Percentiles rank a stretch among this genome's conserved stretches.
Conservation (phyloP, 1,140 invertebrate genomes). For the Sweltsa coloradensis region DNA sequence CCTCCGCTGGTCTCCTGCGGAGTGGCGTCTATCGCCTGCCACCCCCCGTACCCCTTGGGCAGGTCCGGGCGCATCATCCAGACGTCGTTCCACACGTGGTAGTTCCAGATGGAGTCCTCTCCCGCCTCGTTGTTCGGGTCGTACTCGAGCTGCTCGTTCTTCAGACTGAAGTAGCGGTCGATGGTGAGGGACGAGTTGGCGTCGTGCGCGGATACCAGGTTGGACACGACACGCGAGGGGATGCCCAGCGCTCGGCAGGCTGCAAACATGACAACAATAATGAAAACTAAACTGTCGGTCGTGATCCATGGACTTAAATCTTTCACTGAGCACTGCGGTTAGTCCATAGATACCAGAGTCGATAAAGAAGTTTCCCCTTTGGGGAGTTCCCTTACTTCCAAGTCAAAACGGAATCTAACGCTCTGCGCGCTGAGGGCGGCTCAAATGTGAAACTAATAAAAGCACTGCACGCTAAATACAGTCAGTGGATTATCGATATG, state of each 20-base stretch:
- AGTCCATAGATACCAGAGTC: too few relatives aligned
- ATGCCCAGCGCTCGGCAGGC: conserved; percentile 60
- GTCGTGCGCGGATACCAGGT: conserved; percentile 61
- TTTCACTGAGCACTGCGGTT: too few relatives aligned
- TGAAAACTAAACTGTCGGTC: too few relatives aligned
- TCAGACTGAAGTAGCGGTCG: conserved; percentile 52
- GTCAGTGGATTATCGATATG: too few relatives aligned
- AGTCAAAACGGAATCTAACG: too few relatives aligned
- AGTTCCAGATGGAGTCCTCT: conserved; percentile 60
- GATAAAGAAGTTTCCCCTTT: too few relatives aligned
- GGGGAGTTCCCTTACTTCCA: too few relatives aligned
- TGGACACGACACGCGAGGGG: conserved; percentile 53
- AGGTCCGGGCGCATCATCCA: conserved; percentile 62
- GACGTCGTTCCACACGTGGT: conserved; percentile 69
- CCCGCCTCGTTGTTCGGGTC: conserved; percentile 39
- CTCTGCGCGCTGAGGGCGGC: too few relatives aligned
- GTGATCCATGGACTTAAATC: too few relatives aligned
- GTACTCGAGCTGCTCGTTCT: conserved; percentile 41
- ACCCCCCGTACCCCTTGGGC: conserved; percentile 53
- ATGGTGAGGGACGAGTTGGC: conserved; percentile 55
- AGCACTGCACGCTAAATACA: too few relatives aligned
- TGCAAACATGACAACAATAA: conserved; percentile 23
- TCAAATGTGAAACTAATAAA: too few relatives aligned
- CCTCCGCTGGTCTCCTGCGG: conserved; percentile 51
- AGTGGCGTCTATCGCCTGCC: conserved; percentile 62